These are phyloP conservation scores for Sminthurinus signatus DNA, from an alignment of 1,140 invertebrate genomes.

Conservation along the genomic window DNA sequence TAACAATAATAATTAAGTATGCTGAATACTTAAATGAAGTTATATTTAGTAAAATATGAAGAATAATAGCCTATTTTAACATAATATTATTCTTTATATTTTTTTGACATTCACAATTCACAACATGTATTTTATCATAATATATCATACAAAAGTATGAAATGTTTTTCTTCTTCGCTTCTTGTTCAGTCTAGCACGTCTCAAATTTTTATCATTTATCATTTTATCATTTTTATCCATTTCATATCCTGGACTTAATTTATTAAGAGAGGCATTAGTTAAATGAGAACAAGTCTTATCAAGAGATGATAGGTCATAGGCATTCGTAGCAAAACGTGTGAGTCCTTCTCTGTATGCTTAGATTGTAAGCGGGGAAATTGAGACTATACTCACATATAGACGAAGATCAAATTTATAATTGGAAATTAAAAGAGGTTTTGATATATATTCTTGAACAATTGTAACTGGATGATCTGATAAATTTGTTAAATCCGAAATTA, in stretches of 20 bases:
- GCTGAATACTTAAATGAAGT: no score
- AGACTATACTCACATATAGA: conserved; percentile 75
- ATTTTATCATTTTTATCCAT: conserved; percentile 72
- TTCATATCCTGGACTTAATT: conserved; percentile 65
- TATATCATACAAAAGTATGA: no score
- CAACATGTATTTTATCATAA: no score
- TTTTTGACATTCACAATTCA: no score
- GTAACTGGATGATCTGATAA: conserved; percentile 60
- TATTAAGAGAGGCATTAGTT: conserved; percentile 82
- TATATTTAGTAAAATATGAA: no score
- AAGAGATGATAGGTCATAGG: conserved; percentile 71
- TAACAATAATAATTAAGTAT: no score
- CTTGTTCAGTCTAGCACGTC: no score
- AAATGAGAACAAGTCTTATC: conserved; percentile 81
- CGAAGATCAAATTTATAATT: conserved; percentile 84
- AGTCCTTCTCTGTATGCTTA: conserved; percentile 79
- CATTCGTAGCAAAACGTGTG: conserved; percentile 74
- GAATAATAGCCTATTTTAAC: no score
- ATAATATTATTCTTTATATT: no score
- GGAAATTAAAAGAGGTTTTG: conserved; percentile 74
- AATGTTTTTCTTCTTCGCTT: no score
- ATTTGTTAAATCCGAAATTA: conserved; percentile 71
- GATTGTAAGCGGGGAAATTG: conserved; percentile 69
- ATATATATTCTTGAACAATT: conserved; percentile 69
- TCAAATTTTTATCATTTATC: no score